Conservation (phyloP, 2,113 vertebrate species). For the Myotis davidii region DNA sequence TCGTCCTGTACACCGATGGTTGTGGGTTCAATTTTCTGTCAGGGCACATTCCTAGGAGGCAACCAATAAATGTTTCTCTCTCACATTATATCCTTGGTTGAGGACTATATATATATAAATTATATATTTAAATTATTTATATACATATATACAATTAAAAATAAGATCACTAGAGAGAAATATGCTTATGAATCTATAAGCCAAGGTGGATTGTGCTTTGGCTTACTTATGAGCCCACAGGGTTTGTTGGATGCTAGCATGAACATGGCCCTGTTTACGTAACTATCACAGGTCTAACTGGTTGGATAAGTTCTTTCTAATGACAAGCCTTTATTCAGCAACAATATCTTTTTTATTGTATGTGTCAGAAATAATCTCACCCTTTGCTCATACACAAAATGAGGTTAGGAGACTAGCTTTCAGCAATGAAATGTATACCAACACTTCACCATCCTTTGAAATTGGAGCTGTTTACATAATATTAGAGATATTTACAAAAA, state of each 20-base stretch:
- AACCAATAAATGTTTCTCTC: not conserved
- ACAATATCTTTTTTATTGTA: not conserved
- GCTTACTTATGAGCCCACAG: not conserved
- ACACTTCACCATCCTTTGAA: slow-evolving; percentile 20
- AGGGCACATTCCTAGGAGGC: not conserved
- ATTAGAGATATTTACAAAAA: not conserved
- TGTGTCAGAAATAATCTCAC: not conserved
- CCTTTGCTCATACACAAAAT: slow-evolving; percentile 4
- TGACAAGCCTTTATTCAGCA: slow-evolving; percentile 37
- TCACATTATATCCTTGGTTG: not conserved
- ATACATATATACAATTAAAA: too few species aligned
- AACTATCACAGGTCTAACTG: slow-evolving; percentile 50
- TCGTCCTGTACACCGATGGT: not conserved
- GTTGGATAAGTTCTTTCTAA: slow-evolving; percentile 72
- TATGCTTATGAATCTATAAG: not conserved
- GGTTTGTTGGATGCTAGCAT: not conserved
- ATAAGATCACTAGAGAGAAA: not conserved
- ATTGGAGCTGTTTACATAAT: not conserved
- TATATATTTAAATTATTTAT: too few species aligned
- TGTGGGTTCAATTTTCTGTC: not conserved
- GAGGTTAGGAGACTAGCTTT: not conserved
- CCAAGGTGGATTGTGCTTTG: not conserved
- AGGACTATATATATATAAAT: not conserved
- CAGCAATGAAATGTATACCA: not conserved
- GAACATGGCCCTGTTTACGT: slow-evolving; percentile 36